These are phyloP conservation scores for Drusus annulatus DNA, from an alignment of 1,140 invertebrate genomes.

Conservation along the genomic window DNA sequence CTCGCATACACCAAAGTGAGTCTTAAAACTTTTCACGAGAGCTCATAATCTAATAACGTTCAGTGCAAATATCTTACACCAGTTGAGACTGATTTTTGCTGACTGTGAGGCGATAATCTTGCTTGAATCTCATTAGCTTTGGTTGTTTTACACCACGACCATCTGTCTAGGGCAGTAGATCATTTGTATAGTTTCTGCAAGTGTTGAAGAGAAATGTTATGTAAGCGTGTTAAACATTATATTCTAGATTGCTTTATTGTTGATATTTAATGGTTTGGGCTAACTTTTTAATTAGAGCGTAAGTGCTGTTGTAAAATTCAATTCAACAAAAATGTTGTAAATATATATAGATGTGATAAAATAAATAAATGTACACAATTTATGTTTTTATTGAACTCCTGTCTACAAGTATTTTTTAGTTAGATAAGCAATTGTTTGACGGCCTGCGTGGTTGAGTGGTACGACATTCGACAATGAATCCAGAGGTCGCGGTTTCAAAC, in stretches of 20 bases:
- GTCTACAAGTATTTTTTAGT: too few relatives aligned
- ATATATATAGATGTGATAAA: slow-evolving; percentile 46
- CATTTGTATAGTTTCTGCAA: background rate
- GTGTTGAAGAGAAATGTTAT: slow-evolving; percentile 4
- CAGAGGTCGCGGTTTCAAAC: too few relatives aligned
- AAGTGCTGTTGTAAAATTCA: slow-evolving; percentile 43
- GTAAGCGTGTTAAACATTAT: slow-evolving; percentile 34
- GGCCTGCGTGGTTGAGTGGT: too few relatives aligned
- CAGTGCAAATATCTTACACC: background rate
- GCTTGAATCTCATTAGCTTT: background rate
- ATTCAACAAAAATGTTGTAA: slow-evolving; percentile 43
- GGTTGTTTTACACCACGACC: background rate
- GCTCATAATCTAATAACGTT: too few relatives aligned
- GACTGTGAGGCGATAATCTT: slow-evolving; percentile 48
- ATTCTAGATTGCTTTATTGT: slow-evolving; percentile 7
- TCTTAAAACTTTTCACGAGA: background rate
- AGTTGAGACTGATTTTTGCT: slow-evolving; percentile 46
- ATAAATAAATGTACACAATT: slow-evolving; percentile 19
- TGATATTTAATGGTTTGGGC: slow-evolving; percentile 47
- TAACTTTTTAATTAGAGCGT: slow-evolving; percentile 43
- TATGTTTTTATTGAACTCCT: background rate
- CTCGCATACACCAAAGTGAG: slow-evolving; percentile 52
- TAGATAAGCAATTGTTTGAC: too few relatives aligned
- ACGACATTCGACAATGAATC: too few relatives aligned
- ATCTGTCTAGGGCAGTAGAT: too few relatives aligned